Evolutionary conservation across 2,888 invertebrate species (phyloP).

Genomic region (Phymatocera aterrima): DNA sequence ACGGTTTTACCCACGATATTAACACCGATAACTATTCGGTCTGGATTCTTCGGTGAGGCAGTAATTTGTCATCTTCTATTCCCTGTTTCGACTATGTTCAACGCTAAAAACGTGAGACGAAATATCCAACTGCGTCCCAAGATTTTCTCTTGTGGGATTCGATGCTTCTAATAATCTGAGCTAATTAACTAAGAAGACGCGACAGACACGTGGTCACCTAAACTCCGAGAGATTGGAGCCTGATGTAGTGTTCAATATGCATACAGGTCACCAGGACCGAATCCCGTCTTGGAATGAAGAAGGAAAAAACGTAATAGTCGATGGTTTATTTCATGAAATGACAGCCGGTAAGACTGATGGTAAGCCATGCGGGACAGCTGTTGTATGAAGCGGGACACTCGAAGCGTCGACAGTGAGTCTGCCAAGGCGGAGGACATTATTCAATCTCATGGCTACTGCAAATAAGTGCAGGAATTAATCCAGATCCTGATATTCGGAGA

Average conservation of each 20-base stretch:
- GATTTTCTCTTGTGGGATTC: no score
- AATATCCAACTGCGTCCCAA: no score
- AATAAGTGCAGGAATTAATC: not conserved
- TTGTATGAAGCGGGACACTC: slow-evolving; percentile 1
- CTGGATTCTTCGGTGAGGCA: not conserved
- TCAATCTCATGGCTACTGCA: not conserved
- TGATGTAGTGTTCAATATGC: not conserved
- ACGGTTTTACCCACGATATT: not conserved
- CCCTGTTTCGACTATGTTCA: not conserved
- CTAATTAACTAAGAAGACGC: not conserved
- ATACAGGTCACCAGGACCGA: not conserved
- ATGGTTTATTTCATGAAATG: not conserved
- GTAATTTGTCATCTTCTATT: not conserved
- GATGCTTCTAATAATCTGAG: no score
- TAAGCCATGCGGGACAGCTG: slow-evolving; percentile 34
- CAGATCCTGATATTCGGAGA: not conserved
- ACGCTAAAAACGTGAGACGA: no score
- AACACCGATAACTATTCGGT: not conserved
- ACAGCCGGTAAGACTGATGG: slow-evolving; percentile 22
- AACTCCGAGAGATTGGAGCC: not conserved
- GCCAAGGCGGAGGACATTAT: not conserved
- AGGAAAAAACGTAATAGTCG: not conserved
- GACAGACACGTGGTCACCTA: not conserved
- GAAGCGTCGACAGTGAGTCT: not conserved
- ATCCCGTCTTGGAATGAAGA: not conserved